Conservation (phyloP, 2,797 vertebrate species). For the Melanotaenia parkinsoni region DNA sequence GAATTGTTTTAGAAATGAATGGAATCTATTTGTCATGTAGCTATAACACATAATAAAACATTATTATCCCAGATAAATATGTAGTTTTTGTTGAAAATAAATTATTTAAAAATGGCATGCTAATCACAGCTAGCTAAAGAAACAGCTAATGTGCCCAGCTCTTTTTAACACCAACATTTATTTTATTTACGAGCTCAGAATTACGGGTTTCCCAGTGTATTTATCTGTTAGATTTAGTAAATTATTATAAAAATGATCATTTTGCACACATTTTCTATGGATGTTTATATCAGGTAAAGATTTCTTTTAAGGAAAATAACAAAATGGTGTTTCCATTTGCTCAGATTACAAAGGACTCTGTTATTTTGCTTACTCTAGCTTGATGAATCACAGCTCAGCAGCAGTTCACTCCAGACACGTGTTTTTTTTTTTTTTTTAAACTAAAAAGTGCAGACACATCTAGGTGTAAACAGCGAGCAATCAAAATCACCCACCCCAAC, state of each 20-base stretch:
- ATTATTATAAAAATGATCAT: too few relatives aligned
- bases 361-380: conserved; percentile 44
- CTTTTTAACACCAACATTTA: not conserved
- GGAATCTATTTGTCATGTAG: too few relatives aligned
- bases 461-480: conserved; percentile 52
- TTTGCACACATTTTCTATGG: not conserved
- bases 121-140: not conserved
- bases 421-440: not conserved
- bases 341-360: not conserved
- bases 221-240: too few relatives aligned
- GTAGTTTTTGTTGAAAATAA: too few relatives aligned
- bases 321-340: not conserved
- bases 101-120: too few relatives aligned
- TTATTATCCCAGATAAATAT: too few relatives aligned
- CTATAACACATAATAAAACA: too few relatives aligned
- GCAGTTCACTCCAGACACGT: conserved; percentile 36
- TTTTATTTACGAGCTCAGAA: not conserved
- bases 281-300: not conserved
- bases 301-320: not conserved
- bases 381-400: conserved; percentile 49
- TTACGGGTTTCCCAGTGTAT: too few relatives aligned
- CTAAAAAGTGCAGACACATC: conserved; percentile 54
- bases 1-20: too few relatives aligned
- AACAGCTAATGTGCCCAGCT: not conserved
- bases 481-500: conserved; percentile 41